Evolutionary conservation across 1,140 invertebrate genomes (phyloP).

Genomic region (Bacillus rossius): DNA sequence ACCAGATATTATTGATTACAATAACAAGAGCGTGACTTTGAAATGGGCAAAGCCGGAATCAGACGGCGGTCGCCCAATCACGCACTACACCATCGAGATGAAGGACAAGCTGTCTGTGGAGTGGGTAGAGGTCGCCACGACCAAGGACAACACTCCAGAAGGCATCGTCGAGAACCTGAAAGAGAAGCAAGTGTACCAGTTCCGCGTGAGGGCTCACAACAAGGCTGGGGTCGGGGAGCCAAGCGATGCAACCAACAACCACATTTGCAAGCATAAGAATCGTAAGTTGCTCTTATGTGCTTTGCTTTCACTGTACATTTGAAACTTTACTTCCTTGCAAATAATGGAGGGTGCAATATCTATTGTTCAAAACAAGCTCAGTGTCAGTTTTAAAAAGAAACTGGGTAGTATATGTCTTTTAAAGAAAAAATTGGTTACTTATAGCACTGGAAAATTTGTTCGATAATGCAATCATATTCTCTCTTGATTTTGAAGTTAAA

Average conservation of each 20-base stretch:
- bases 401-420: no score
- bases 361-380: no score
- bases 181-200: constrained; percentile 91
- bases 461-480: no score
- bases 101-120: constrained; percentile 90
- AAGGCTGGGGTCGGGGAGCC: constrained; percentile 83
- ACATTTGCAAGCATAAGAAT: constrained; percentile 89
- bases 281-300: constrained; percentile 55
- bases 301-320: no score
- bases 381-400: no score
- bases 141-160: constrained; percentile 68
- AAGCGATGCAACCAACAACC: constrained; percentile 88
- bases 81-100: constrained; percentile 92
- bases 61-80: constrained; percentile 93
- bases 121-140: constrained; percentile 83
- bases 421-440: no score
- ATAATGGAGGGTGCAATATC: no score
- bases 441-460: no score
- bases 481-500: no score
- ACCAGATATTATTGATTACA: constrained; percentile 90
- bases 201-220: constrained; percentile 86
- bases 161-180: constrained; percentile 82
- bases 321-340: no score
- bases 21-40: constrained; percentile 83
- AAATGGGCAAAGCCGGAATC: constrained; percentile 85